A percentile compares a stretch with the other conserved stretches of the same genome.
Evolutionary conservation across 2,888 invertebrate genomes (phyloP).

Genomic region (Cryptosula pallasiana): DNA sequence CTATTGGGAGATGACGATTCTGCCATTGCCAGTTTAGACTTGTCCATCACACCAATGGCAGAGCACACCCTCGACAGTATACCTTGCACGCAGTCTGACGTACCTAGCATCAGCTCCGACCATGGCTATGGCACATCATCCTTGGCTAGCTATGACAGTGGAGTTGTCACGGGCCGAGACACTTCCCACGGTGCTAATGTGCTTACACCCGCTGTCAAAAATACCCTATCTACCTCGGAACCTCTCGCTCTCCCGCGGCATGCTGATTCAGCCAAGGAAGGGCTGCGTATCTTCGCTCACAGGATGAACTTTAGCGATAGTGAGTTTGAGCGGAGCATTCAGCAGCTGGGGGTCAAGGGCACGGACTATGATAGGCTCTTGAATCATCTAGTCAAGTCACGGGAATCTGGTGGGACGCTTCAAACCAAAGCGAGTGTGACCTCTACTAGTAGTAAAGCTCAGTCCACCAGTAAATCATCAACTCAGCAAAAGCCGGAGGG

Average conservation of each 20-base stretch:
- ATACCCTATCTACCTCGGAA: no score
- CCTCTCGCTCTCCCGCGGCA: background rate
- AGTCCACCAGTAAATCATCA: background rate
- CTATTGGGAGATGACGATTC: no score
- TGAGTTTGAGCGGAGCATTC: background rate
- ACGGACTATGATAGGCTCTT: background rate
- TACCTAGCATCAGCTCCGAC: background rate
- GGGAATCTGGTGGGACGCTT: background rate
- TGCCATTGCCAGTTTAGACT: no score
- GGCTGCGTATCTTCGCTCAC: background rate
- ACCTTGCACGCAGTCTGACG: background rate
- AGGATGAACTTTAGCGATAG: background rate
- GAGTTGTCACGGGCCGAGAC: no score
- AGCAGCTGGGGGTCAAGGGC: background rate
- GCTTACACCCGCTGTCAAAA: no score
- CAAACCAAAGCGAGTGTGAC: background rate
- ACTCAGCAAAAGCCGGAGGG: background rate
- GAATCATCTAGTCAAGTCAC: constrained; percentile 1
- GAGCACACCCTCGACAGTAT: background rate
- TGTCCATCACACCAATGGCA: background rate
- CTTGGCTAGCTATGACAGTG: constrained; percentile 13
- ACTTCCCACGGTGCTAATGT: no score
- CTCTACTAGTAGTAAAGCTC: background rate
- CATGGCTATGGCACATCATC: background rate
- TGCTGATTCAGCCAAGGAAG: background rate